A percentile compares a stretch with the other conserved stretches of the same genome.
Evolutionary conservation across 2,888 invertebrate genomes (phyloP).

Genomic region (Euclidia mi): DNA sequence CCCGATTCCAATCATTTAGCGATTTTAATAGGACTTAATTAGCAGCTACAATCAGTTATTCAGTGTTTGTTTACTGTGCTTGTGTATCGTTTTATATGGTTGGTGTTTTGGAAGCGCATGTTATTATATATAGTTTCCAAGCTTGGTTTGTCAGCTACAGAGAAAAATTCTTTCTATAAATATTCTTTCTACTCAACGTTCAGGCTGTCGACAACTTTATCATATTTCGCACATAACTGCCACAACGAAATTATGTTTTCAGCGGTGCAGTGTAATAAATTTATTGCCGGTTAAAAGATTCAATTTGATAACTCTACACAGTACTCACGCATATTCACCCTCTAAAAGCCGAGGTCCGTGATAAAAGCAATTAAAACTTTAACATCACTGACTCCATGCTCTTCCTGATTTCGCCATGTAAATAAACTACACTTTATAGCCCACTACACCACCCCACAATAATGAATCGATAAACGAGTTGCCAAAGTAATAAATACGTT

Average conservation of each 20-base stretch:
- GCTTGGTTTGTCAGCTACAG: too few relatives aligned
- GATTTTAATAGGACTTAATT: constrained; percentile 66
- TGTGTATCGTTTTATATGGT: too few relatives aligned
- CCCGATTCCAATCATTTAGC: constrained; percentile 72
- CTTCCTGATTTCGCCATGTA: constrained; percentile 68
- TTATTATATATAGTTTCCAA: too few relatives aligned
- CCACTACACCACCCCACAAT: constrained; percentile 53
- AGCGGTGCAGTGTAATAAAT: constrained; percentile 56
- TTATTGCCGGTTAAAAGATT: constrained; percentile 71
- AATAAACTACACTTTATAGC: constrained; percentile 68
- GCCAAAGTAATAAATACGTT: constrained; percentile 54
- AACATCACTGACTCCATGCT: constrained; percentile 77
- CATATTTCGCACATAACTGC: constrained; percentile 16
- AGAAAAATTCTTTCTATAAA: too few relatives aligned
- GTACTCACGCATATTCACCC: constrained; percentile 75
- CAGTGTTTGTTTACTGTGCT: neutral
- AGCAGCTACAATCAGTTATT: constrained; percentile 40
- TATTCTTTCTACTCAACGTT: too few relatives aligned
- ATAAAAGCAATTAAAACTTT: constrained; percentile 88
- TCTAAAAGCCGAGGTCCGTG: constrained; percentile 79
- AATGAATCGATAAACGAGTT: constrained; percentile 67
- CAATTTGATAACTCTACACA: constrained; percentile 77
- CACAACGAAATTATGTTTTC: constrained; percentile 51
- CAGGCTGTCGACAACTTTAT: constrained; percentile 23
- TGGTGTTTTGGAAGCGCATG: too few relatives aligned